Conservation (phyloP, 2,113 vertebrate genomes). For the Pygoscelis adeliae region DNA sequence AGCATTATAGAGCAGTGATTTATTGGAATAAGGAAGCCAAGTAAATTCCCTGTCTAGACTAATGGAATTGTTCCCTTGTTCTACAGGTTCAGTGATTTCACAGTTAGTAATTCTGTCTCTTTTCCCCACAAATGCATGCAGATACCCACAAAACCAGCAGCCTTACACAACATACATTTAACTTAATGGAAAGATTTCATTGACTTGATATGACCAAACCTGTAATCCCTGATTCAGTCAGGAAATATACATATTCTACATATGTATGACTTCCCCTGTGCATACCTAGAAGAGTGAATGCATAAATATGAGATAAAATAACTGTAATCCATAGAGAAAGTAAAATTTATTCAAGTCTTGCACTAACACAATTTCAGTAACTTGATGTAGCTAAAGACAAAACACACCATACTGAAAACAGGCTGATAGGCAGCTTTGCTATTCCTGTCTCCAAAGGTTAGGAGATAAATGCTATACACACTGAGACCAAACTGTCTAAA, state of each 20-base stretch:
- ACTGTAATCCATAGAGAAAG: not conserved
- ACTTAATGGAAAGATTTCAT: not conserved
- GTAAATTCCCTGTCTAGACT: slow-evolving; percentile 33
- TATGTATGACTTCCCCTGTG: not conserved
- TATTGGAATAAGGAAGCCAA: slow-evolving; percentile 21
- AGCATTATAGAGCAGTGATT: slow-evolving; percentile 3
- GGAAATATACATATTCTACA: not conserved
- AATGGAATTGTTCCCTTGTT: slow-evolving; percentile 28
- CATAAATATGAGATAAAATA: not conserved
- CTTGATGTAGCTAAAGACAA: not conserved
- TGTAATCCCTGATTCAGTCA: not conserved
- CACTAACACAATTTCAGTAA: not conserved
- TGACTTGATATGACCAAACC: not conserved
- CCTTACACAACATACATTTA: not conserved
- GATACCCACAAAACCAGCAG: not conserved
- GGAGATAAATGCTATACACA: not conserved
- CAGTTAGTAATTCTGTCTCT: not conserved
- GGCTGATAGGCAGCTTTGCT: not conserved
- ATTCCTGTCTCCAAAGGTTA: not conserved
- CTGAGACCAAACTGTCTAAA: not conserved
- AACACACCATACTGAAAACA: not conserved
- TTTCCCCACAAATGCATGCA: not conserved
- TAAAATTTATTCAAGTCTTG: not conserved
- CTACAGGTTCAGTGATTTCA: slow-evolving; percentile 15
- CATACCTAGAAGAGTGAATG: not conserved